Conservation (phyloP, 2,113 vertebrate species). For the Noturus placidus region DNA sequence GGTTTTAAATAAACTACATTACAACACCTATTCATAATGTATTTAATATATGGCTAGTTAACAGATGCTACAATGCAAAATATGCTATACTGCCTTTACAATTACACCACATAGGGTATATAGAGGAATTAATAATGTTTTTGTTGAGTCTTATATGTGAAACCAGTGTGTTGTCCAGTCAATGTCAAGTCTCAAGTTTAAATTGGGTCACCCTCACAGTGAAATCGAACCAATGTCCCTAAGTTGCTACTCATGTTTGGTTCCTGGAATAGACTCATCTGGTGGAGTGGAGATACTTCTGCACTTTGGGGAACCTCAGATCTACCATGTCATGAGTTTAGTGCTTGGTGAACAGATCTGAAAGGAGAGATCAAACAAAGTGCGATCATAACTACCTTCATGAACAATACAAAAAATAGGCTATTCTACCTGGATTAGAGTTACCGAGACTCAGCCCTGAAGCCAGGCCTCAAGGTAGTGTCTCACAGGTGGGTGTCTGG, state of each 20-base stretch:
- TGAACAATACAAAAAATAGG: too few species aligned
- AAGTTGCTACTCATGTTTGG: not conserved
- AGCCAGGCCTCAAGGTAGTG: not conserved
- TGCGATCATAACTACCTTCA: not conserved
- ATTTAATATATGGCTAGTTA: not conserved
- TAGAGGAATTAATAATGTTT: not conserved
- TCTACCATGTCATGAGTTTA: too few species aligned
- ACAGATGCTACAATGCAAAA: not conserved
- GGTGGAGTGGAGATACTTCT: not conserved
- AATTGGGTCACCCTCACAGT: not conserved
- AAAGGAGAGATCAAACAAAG: too few species aligned
- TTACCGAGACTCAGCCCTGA: not conserved
- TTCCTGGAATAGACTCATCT: not conserved
- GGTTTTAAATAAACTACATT: not conserved
- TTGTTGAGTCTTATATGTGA: not conserved
- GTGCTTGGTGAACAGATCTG: too few species aligned
- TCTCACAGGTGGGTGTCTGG: not conserved
- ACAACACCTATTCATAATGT: not conserved
- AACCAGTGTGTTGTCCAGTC: not conserved
- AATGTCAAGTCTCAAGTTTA: not conserved
- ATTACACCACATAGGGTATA: not conserved
- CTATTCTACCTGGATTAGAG: not conserved
- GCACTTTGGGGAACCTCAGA: too few species aligned
- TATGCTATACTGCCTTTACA: not conserved
- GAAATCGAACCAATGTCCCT: not conserved